Percentiles rank a stretch among this genome's conserved stretches.
Evolutionary conservation across 2,888 invertebrate genomes (phyloP).

Genomic region (Drosophila monieri): DNA sequence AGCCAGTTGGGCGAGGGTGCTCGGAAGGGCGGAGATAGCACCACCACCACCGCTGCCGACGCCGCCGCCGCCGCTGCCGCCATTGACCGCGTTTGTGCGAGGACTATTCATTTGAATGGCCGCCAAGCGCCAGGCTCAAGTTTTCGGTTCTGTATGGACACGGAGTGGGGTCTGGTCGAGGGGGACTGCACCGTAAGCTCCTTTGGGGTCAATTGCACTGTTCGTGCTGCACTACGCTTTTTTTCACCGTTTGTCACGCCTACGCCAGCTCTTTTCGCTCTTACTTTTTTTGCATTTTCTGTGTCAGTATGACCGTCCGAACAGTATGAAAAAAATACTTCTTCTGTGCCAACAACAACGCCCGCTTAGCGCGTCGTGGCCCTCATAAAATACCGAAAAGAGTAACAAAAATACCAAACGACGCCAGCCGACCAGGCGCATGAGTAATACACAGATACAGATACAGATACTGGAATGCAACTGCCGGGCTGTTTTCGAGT

Average conservation of each 20-base stretch:
- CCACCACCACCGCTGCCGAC: slow-evolving; percentile 50
- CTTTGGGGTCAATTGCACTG: slow-evolving; percentile 20
- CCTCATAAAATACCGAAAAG: slow-evolving; percentile 27
- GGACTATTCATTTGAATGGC: slow-evolving; percentile 75
- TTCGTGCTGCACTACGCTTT: slow-evolving; percentile 31
- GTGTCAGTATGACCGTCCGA: slow-evolving; percentile 45
- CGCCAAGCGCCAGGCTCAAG: slow-evolving; percentile 27
- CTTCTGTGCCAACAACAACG: slow-evolving; percentile 31
- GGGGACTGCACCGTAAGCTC: slow-evolving; percentile 42
- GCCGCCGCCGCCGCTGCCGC: slow-evolving; percentile 36
- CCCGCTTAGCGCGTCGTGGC: slow-evolving; percentile 18
- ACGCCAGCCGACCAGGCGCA: slow-evolving; percentile 25
- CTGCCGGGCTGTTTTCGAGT: slow-evolving; percentile 26
- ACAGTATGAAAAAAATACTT: slow-evolving; percentile 19
- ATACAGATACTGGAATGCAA: slow-evolving; percentile 6
- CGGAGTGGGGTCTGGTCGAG: slow-evolving; percentile 29
- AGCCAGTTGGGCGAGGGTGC: slow-evolving; percentile 79
- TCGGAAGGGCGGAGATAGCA: slow-evolving; percentile 73
- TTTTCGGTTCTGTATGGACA: slow-evolving; percentile 8
- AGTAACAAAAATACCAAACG: slow-evolving; percentile 24
- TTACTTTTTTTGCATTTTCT: slow-evolving; percentile 52
- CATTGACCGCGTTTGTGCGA: slow-evolving; percentile 75
- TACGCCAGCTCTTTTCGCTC: slow-evolving; percentile 55
- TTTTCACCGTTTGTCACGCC: slow-evolving; percentile 65
- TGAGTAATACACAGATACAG: slow-evolving; percentile 31